Evolutionary conservation across 2,888 invertebrate genomes (phyloP).

Genomic region (Mythimna loreyi): DNA sequence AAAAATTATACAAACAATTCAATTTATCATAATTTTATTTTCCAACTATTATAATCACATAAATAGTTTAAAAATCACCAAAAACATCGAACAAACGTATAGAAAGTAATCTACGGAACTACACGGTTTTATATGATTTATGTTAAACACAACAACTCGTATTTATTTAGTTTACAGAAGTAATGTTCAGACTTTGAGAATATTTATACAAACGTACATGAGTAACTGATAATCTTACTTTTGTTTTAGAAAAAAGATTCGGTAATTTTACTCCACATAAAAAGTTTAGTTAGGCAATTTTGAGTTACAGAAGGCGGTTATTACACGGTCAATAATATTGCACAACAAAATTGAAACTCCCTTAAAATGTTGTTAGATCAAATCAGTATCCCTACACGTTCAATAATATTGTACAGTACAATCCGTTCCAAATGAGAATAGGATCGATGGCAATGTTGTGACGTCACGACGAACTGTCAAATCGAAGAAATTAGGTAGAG

Average conservation of each 20-base stretch:
- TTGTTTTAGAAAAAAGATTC: neutral
- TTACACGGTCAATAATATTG: too few species aligned
- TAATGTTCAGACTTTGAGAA: constrained; percentile 56
- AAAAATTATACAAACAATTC: constrained; percentile 27
- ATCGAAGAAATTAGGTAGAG: too few species aligned
- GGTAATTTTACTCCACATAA: neutral
- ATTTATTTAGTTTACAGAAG: constrained; percentile 50
- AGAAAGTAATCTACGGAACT: constrained; percentile 59
- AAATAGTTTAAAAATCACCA: constrained; percentile 61
- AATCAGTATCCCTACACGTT: too few species aligned
- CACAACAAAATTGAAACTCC: too few species aligned
- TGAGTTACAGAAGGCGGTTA: too few species aligned
- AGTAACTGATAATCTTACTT: constrained; percentile 14
- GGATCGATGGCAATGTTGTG: too few species aligned
- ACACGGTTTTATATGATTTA: constrained; percentile 42
- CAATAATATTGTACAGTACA: too few species aligned
- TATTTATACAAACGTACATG: constrained; percentile 41
- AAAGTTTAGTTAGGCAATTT: too few species aligned
- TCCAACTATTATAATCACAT: constrained; percentile 64
- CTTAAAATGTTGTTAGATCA: too few species aligned
- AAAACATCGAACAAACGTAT: constrained; percentile 65
- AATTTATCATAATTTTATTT: constrained; percentile 58
- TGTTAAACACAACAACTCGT: constrained; percentile 54
- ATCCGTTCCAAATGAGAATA: too few species aligned
- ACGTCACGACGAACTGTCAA: too few species aligned